Percentiles rank a stretch among this genome's conserved stretches.
These are phyloP conservation scores for Colletes latitarsis DNA, from an alignment of 1,140 invertebrate genomes.

Conservation along the genomic window DNA sequence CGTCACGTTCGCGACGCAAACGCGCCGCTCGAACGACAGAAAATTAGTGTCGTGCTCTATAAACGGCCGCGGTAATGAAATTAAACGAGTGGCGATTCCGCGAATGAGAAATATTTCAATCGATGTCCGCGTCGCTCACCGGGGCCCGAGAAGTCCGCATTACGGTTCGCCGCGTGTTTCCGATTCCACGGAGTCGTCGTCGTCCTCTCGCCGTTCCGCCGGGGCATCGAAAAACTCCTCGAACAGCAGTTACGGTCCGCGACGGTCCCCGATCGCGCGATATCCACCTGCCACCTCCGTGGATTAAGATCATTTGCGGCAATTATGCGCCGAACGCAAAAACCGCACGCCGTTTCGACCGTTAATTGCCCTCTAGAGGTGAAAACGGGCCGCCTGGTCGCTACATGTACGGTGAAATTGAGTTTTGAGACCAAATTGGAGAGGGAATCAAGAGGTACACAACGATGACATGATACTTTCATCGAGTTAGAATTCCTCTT, in stretches of 20 bases:
- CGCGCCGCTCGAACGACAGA: conserved; percentile 54
- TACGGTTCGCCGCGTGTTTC: conserved; percentile 35
- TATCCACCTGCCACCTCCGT: conserved; percentile 39
- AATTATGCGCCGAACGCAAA: conserved; percentile 34
- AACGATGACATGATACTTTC: too few relatives aligned
- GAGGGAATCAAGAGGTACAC: too few relatives aligned
- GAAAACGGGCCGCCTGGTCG: not conserved
- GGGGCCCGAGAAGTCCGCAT: not conserved
- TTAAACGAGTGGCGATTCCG: conserved; percentile 55
- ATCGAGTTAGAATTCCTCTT: too few relatives aligned
- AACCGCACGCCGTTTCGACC: not conserved
- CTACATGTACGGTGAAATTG: too few relatives aligned
- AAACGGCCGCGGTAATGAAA: conserved; percentile 51
- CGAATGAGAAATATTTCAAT: conserved; percentile 53
- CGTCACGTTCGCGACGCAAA: conserved; percentile 49
- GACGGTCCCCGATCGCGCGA: not conserved
- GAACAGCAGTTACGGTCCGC: conserved; percentile 3
- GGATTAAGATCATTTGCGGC: conserved; percentile 42
- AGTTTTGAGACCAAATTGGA: too few relatives aligned
- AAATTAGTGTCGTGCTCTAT: conserved; percentile 59
- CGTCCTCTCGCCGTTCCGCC: too few relatives aligned
- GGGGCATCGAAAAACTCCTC: conserved; percentile 19
- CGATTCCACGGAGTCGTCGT: conserved; percentile 37
- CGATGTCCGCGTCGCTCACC: not conserved
- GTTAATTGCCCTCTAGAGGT: not conserved